Evolutionary conservation across 37 sponge, comb jelly and placozoan species (phyloP).

Genomic region (Aplysina aerophoba): DNA sequence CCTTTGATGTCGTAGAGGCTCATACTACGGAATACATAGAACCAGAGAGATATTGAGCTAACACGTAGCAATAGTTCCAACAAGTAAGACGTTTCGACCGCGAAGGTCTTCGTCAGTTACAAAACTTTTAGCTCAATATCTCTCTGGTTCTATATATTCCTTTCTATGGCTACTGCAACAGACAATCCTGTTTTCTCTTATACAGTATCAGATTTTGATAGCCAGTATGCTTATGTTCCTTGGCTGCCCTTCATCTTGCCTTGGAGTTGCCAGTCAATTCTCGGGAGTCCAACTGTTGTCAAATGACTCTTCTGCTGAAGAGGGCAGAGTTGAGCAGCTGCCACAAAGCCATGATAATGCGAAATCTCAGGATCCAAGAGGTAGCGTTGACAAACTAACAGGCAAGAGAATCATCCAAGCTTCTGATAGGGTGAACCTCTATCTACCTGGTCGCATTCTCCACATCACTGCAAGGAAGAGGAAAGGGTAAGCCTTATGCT

Average conservation of each 20-base stretch:
- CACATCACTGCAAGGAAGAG: slow-evolving; percentile 17
- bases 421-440: slow-evolving; percentile 29
- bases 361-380: neutral
- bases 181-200: neutral
- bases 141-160: too few species aligned
- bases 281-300: slow-evolving; percentile 17
- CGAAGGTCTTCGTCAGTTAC: too few species aligned
- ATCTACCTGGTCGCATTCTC: slow-evolving; percentile 61
- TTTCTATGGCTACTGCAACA: neutral
- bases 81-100: too few species aligned
- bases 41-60: too few species aligned
- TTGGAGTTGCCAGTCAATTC: neutral
- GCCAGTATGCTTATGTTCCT: slow-evolving; percentile 32
- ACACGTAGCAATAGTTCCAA: too few species aligned
- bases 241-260: slow-evolving; percentile 24
- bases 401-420: slow-evolving; percentile 35
- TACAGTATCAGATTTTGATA: slow-evolving; percentile 56
- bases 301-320: slow-evolving; percentile 6
- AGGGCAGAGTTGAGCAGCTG: neutral
- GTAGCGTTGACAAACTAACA: slow-evolving; percentile 35
- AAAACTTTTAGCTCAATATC: too few species aligned
- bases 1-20: too few species aligned
- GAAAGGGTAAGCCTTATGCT: neutral
- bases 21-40: too few species aligned
- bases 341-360: neutral